These are phyloP conservation scores for Clistopyga incitator DNA, from an alignment of 2,888 invertebrate genomes.

Conservation along the genomic window DNA sequence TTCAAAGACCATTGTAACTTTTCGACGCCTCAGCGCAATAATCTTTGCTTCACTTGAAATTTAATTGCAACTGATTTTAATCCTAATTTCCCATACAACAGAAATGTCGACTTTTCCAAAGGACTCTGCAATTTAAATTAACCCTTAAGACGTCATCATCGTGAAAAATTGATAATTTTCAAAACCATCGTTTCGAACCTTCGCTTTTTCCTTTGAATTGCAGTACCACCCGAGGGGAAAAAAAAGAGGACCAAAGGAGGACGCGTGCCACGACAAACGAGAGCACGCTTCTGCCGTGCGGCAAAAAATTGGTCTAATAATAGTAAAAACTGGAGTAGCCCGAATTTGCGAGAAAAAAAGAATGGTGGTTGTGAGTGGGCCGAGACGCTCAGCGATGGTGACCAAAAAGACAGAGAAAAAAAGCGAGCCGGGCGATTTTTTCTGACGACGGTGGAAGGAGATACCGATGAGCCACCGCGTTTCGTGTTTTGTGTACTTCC, in stretches of 20 bases:
- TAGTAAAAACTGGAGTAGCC: slow-evolving; percentile 81
- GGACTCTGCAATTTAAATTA: too few species aligned
- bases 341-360: slow-evolving; percentile 67
- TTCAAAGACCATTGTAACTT: too few species aligned
- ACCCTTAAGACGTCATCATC: too few species aligned
- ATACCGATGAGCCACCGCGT: slow-evolving; percentile 23
- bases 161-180: too few species aligned
- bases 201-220: too few species aligned
- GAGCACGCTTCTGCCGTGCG: slow-evolving; percentile 71
- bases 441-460: slow-evolving; percentile 19
- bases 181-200: too few species aligned
- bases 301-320: slow-evolving; percentile 83
- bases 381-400: slow-evolving; percentile 49
- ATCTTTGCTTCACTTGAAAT: too few species aligned
- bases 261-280: slow-evolving; percentile 71
- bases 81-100: too few species aligned
- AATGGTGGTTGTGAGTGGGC: slow-evolving; percentile 60
- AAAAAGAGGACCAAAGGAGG: slow-evolving; percentile 28
- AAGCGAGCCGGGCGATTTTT: slow-evolving; percentile 49
- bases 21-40: too few species aligned
- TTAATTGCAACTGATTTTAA: too few species aligned
- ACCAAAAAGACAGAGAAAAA: slow-evolving; percentile 60
- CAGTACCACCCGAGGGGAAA: too few species aligned
- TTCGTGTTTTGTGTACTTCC: slow-evolving; percentile 47
- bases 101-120: too few species aligned